phyloP scores from a whole-genome alignment of 92 coral and sea anemone species.

The Epizoanthus rinbou region DNA sequence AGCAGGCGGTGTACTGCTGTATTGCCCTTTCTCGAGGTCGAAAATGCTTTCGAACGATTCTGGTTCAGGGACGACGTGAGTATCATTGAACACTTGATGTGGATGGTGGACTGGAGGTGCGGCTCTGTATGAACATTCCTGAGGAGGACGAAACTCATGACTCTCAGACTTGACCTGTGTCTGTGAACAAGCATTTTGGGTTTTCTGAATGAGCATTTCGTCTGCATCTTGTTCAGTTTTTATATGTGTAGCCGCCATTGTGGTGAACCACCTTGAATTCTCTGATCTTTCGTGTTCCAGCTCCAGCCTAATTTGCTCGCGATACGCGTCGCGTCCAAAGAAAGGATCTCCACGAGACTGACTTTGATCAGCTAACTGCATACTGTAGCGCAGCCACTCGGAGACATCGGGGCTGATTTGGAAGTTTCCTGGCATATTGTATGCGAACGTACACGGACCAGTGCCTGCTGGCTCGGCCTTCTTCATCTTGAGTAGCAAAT shows the following conservation, averaged over 20 bases:
- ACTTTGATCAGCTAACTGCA: conserved; percentile 62
- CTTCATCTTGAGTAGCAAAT: conserved; percentile 66
- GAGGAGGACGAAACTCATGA: not conserved
- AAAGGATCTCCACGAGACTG: conserved; percentile 48
- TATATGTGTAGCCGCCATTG: conserved; percentile 9
- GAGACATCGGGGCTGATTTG: conserved; percentile 48
- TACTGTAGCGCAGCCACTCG: conserved; percentile 69
- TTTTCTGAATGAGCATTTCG: conserved; percentile 48
- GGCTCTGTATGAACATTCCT: conserved; percentile 4
- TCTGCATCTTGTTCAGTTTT: conserved; percentile 29
- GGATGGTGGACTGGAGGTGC: not conserved
- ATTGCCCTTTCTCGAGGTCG: conserved; percentile 26
- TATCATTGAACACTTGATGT: conserved; percentile 17
- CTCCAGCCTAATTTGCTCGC: conserved; percentile 34
- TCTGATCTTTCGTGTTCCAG: conserved; percentile 6
- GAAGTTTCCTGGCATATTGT: conserved; percentile 23
- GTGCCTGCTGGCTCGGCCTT: conserved; percentile 15
- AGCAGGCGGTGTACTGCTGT: conserved; percentile 23
- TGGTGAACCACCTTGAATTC: conserved; percentile 21
- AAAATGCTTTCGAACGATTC: conserved; percentile 29
- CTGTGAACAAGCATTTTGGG: conserved; percentile 29
- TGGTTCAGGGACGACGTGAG: conserved; percentile 38
- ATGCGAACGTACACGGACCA: conserved; percentile 41
- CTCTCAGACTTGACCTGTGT: conserved; percentile 18
- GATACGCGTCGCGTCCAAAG: conserved; percentile 43